Evolutionary conservation across 2,797 vertebrate species (phyloP), one percentile per base, ranked within the genome.

Genomic region (Coregonus suidteri): DNA sequence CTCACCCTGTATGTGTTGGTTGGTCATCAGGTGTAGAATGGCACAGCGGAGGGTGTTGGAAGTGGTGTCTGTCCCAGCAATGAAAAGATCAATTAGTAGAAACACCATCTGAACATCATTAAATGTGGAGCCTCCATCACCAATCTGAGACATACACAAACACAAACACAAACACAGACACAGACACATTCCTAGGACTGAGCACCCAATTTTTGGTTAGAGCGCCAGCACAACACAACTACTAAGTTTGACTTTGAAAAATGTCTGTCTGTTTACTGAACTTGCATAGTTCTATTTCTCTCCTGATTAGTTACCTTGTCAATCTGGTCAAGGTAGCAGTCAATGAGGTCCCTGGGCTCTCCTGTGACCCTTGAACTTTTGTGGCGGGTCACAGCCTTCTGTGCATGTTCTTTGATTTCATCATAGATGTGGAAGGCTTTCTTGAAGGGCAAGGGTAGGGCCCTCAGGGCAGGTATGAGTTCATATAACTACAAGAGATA

Each of bases 11-110:
- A 81, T 37, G 13, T 53, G 13, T 30, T 75, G 75, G 56, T 84
- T 62, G 37, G 6, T 86, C 82, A 82, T 87, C 0, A 90, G 78
- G 35, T 83, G 84, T 54, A 88, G 75, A 51, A 87, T 65, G 51
- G 16, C 74, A 41, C 5, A 0, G 18, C 83, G 86, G 31, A 84
- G 37, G 37, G 75, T 81, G 75, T 73, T 81, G 37, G 79, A 81
- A 1, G 85, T 83, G 2, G 84, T 54, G 75, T 87, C 88, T 34
- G 86, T 82, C 56, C 84, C 85, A 51, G 81, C 85, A 59, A 81
- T 77, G 76, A 75, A 72, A 11, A 81, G 68, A 68, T 81, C 76
- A 53, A 75, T 1, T 30, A 75, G 25, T 35, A 68, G 62, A 3
- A 76, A 72, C 56, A 75, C 78, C 18, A 90, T 83, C 75, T 90